Evolutionary conservation across 2,113 vertebrate genomes (phyloP).

Genomic region (Actenoides lindsayi): DNA sequence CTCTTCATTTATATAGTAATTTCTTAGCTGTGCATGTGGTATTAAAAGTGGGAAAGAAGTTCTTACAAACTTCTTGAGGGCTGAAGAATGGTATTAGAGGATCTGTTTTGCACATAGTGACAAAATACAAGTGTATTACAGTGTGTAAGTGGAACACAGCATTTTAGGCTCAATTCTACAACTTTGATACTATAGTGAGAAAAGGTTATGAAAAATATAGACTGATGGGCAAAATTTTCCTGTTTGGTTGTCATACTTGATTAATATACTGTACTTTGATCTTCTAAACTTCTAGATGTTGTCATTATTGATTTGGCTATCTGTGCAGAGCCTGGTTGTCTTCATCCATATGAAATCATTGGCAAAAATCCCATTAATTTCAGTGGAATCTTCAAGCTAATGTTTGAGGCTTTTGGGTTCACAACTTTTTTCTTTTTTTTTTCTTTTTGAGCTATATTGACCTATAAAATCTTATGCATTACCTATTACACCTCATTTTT

Average conservation of each 20-base stretch:
- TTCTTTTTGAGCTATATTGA: not conserved
- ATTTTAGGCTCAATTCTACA: not conserved
- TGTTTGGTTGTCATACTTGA: not conserved
- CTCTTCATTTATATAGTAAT: not conserved
- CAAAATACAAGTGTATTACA: not conserved
- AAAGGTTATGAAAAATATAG: not conserved
- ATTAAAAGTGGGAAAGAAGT: not conserved
- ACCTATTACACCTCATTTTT: not conserved
- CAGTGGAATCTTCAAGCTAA: not conserved
- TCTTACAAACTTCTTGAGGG: not conserved
- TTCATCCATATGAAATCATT: not conserved
- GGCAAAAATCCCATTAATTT: not conserved
- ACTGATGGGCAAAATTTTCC: not conserved
- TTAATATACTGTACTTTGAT: not conserved
- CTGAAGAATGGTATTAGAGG: not conserved
- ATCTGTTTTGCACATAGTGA: not conserved
- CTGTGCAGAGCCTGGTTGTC: not conserved
- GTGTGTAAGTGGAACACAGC: not conserved
- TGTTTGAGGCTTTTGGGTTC: not conserved
- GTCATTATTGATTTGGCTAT: not conserved
- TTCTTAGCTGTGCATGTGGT: not conserved
- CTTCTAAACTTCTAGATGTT: not conserved
- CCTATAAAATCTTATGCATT: not conserved
- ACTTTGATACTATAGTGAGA: not conserved
- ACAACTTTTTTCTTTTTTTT: not conserved